These are phyloP conservation scores for Crypturellus tataupa DNA, from an alignment of 2,797 vertebrate genomes.

Conservation along the genomic window DNA sequence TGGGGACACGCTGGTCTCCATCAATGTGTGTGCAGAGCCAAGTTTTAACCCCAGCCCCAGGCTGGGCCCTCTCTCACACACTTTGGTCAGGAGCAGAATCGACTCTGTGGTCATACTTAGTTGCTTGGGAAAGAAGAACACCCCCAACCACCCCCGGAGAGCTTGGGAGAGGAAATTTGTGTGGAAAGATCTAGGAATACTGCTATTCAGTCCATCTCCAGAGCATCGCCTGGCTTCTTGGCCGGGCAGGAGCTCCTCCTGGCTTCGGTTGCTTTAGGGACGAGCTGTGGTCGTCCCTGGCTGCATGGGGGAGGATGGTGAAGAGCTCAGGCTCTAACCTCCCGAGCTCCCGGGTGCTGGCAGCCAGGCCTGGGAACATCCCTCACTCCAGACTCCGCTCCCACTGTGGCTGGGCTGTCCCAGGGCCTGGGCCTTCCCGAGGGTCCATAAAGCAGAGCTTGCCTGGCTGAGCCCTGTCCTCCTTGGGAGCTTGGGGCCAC, in stretches of 20 bases:
- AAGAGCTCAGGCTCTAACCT: not conserved
- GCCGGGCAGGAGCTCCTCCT: not conserved
- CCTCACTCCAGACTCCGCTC: not conserved
- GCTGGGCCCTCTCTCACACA: not conserved
- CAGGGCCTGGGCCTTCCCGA: no score
- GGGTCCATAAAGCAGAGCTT: not conserved
- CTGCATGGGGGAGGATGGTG: no score
- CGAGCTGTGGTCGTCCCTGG: not conserved
- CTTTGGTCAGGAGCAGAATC: not conserved
- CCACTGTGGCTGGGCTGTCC: not conserved
- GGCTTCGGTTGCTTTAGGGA: not conserved
- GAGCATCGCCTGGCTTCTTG: not conserved
- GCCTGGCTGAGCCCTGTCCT: not conserved
- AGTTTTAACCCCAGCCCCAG: not conserved
- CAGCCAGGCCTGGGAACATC: not conserved
- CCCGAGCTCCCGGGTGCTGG: not conserved
- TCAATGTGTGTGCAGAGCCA: not conserved
- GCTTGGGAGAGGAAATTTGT: not conserved
- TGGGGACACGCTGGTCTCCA: not conserved
- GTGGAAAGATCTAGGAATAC: not conserved
- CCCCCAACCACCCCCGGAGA: not conserved
- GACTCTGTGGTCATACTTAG: no score
- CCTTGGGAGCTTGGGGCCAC: no score
- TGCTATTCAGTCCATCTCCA: not conserved
- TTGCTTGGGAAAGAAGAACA: not conserved